phyloP scores from a whole-genome alignment of 2,797 vertebrate species.

The Poeciliopsis gracilis region DNA sequence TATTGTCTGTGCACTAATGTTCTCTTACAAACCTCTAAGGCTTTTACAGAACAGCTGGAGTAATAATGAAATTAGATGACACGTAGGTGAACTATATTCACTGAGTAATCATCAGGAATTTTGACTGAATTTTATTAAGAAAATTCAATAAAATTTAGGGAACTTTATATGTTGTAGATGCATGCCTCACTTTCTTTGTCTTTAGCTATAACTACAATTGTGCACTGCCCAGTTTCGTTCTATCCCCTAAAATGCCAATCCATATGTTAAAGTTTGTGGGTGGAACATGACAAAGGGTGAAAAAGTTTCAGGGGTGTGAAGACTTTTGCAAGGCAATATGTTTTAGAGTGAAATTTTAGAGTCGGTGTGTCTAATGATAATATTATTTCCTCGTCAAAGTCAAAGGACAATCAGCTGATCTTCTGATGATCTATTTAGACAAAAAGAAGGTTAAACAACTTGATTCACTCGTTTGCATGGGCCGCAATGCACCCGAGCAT shows the following conservation, averaged over 20 bases:
- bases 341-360: neutral
- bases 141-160: too few relatives aligned
- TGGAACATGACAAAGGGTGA: neutral
- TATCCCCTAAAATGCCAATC: neutral
- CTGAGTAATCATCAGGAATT: neutral
- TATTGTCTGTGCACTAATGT: neutral
- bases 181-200: neutral
- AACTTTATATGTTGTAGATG: neutral
- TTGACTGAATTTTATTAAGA: neutral
- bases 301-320: neutral
- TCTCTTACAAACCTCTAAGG: neutral
- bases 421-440: neutral
- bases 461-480: neutral
- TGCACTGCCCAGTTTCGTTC: neutral
- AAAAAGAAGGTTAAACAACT: neutral
- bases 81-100: neutral
- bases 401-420: constrained; percentile 11
- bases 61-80: neutral
- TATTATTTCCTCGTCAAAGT: neutral
- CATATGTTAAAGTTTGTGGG: neutral
- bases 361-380: neutral
- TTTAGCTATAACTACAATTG: neutral
- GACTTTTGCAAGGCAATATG: neutral
- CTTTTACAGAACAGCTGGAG: neutral
- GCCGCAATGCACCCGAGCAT: neutral